A percentile compares a stretch with the other conserved stretches of the same genome.
Evolutionary conservation across 2,888 invertebrate species (phyloP).

Genomic region (Hecatera dysodea): DNA sequence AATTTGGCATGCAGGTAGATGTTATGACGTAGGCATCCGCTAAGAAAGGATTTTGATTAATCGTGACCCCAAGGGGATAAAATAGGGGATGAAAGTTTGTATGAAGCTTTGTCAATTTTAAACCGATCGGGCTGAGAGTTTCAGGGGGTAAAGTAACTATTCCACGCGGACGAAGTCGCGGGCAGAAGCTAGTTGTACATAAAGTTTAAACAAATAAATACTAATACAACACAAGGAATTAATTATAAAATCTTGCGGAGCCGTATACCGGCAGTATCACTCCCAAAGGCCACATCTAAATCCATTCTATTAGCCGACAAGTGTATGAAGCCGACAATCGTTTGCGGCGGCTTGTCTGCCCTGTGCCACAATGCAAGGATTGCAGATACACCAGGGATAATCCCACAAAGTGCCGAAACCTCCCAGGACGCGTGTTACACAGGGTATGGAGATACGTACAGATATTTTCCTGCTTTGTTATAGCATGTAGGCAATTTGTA

Average conservation of each 20-base stretch:
- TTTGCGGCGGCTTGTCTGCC: constrained; percentile 50
- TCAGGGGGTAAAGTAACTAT: too few species aligned
- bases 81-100: too few species aligned
- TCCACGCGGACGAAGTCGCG: too few species aligned
- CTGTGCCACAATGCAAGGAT: constrained; percentile 65
- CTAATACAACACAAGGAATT: not conserved
- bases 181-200: too few species aligned
- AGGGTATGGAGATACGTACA: not conserved
- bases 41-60: too few species aligned
- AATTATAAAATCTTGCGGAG: not conserved
- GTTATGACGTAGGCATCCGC: too few species aligned
- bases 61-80: too few species aligned
- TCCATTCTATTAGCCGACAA: constrained; percentile 49
- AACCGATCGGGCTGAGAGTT: too few species aligned
- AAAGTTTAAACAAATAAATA: too few species aligned
- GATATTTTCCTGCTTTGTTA: constrained; percentile 12
- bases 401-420: constrained; percentile 83
- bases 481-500: not conserved
- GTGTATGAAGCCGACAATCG: constrained; percentile 49
- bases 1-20: too few species aligned
- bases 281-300: constrained; percentile 36
- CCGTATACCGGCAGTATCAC: constrained; percentile 31
- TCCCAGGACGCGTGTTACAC: constrained; percentile 74
- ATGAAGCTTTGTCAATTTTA: too few species aligned
- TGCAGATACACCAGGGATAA: constrained; percentile 73